phyloP scores from a whole-genome alignment of 2,113 vertebrate species.

The Strix aluco region DNA sequence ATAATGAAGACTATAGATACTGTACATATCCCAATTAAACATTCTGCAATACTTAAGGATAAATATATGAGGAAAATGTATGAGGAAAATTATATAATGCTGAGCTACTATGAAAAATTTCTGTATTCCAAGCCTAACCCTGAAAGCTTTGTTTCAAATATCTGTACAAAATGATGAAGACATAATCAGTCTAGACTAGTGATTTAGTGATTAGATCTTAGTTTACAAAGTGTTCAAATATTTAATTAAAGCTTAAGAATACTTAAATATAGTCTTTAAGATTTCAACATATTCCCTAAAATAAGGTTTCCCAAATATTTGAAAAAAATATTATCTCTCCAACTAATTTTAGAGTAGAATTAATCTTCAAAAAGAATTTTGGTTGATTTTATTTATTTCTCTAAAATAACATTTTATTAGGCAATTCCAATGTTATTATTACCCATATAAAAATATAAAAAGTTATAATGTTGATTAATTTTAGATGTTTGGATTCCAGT shows the following conservation, averaged over 20 bases:
- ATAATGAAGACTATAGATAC: background rate
- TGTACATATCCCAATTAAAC: background rate
- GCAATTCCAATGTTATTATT: background rate
- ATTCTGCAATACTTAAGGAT: background rate
- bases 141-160: background rate
- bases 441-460: background rate
- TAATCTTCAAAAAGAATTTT: background rate
- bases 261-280: background rate
- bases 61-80: background rate
- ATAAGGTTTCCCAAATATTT: background rate
- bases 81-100: background rate
- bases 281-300: background rate
- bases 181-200: background rate
- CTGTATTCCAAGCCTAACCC: background rate
- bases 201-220: background rate
- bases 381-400: background rate
- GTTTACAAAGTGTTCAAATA: background rate
- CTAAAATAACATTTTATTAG: background rate
- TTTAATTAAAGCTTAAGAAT: background rate
- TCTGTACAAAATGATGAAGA: background rate
- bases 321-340: background rate
- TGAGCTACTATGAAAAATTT: background rate
- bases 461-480: background rate
- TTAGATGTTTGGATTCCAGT: background rate
- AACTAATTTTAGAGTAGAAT: background rate